Conservation (phyloP, 1,140 invertebrate species). For the Asobara japonica region DNA sequence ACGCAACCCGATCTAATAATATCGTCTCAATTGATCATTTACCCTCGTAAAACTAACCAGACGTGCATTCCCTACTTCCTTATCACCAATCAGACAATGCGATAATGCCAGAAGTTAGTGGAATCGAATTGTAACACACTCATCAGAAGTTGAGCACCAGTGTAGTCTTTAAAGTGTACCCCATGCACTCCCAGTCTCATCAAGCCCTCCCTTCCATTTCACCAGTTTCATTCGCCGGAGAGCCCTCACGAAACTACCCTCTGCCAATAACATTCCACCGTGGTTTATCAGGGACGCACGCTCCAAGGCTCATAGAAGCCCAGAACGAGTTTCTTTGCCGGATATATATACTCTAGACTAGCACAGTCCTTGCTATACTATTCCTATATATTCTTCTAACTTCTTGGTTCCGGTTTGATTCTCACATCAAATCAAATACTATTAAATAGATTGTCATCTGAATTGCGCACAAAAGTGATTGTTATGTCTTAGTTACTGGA, state of each 20-base stretch:
- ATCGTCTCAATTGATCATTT: not conserved
- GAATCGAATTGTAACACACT: conserved; percentile 5
- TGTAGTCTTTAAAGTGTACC: conserved; percentile 14
- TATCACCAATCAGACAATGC: conserved; percentile 2
- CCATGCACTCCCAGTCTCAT: conserved; percentile 38
- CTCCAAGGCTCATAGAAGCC: conserved; percentile 39
- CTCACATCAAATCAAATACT: not conserved
- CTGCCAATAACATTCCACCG: conserved; percentile 48
- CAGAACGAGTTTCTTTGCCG: conserved; percentile 40
- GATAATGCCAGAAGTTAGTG: conserved; percentile 3
- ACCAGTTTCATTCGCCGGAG: conserved; percentile 33
- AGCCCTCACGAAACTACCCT: conserved; percentile 48
- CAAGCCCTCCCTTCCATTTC: not conserved
- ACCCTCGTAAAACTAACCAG: not conserved
- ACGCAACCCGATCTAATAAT: not conserved
- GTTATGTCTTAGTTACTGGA: too few species aligned
- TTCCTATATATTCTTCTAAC: not conserved
- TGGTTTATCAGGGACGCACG: conserved; percentile 50
- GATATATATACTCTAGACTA: conserved; percentile 34
- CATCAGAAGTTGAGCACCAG: not conserved
- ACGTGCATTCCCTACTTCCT: not conserved
- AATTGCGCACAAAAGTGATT: too few species aligned
- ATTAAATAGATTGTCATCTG: conserved; percentile 1
- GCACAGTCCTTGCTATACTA: conserved; percentile 30
- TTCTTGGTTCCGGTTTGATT: not conserved